Base-by-base conservation (phyloP, 1,140 invertebrate genomes). In the Papilio xuthus region DNA sequence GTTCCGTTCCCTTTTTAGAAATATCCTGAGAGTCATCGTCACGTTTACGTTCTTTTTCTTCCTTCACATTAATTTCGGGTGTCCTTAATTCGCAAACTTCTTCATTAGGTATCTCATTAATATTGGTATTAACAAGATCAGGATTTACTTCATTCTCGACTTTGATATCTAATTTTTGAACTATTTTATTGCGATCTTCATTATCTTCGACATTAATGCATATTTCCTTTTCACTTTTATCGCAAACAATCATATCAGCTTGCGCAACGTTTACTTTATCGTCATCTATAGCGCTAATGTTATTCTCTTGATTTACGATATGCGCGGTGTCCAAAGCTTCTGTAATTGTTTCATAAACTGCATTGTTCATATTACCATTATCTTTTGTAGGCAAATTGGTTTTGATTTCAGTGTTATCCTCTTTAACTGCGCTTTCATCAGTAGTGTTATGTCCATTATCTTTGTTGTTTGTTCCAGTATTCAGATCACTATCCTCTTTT, bases 381-480 rank as follows among this genome's bases (percentile, higher is more conserved):
- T 53, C n/a, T 0, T 53, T 53, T 53, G 50, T 9, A 53, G 9
- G n/a, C 4, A 18, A 15, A 20, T 53, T 20, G 6, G 7, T 53
- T 53, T 20, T 20, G 18, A n/a, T 67, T 67, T 67, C 60, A 32
- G 13, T 67, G 60, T 32, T 67, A 67, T 32, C 60, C 67, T 41
- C 56, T 41, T 77, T 28, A 75, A 71, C 53, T 76, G 32, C n/a
- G n/a, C n/a, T 53, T 20, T 53, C 50, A 53, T 53, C 8, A 18
- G 50, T 53, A 20, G n/a, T 53, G 8, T 53, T 53, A 8, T 53
- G 50, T 53, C n/a, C n/a, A 53, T n/a, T 53, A 1, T 53, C 50
- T 53, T n/a, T n/a, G 18, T n/a, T 53, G 13, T 15, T 15, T 7
- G 13, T 63, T 3, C 13, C 60, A 26, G 12, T 23, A 26, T 60